Evolutionary conservation across 2,888 invertebrate species (phyloP), one percentile per base, ranked within the genome.

Genomic region (Nebria brevicollis): DNA sequence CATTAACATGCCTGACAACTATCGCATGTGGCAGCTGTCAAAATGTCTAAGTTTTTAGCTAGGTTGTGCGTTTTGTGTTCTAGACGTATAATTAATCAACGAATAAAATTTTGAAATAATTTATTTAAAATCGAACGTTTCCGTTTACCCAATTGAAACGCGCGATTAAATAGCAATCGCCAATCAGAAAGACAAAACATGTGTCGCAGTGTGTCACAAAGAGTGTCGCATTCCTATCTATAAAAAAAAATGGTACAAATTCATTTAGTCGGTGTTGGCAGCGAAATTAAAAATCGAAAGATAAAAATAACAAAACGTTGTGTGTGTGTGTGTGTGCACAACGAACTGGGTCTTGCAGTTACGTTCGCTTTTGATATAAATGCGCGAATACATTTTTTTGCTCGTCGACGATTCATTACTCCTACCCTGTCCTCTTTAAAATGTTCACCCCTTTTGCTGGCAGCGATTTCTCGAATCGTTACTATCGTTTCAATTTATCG

Each of bases 241-340:
- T 6, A 8, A 13, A 8, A 54, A 54, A 54, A 54, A 6, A 54
- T 54, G 11, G 54, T 13, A 54, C 54, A 54, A 11, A 54, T 54
- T 11, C 54, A 54, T 54, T 54, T 54, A 54, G 54, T 13, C 7
- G 54, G 54, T 54, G 54, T 34, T 66, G 64, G 66, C 15, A 41
- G 43, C 13, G 20, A 64, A 75, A 75, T 75, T 64, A 75, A 75
- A 75, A 75, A 75, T 75, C 66, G 34, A 75, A 75, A 66, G 75
- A 75, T 75, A 75, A 75, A 75, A 75, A 75, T 75, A 75, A n/a
- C n/a, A 43, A 11, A 54, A 42, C 15, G 75, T 66, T 34, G 13
- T 66, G 41, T 75, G 34, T 75, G 41, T 75, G 34, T 75, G 13
- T 66, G 15, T 34, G 41, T 41, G 68, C n/a, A 34, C 66, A 20